Evolutionary conservation across 1,140 invertebrate genomes (phyloP), one percentile per base, ranked within the genome.

Genomic region (Lordiphosa collinella): DNA sequence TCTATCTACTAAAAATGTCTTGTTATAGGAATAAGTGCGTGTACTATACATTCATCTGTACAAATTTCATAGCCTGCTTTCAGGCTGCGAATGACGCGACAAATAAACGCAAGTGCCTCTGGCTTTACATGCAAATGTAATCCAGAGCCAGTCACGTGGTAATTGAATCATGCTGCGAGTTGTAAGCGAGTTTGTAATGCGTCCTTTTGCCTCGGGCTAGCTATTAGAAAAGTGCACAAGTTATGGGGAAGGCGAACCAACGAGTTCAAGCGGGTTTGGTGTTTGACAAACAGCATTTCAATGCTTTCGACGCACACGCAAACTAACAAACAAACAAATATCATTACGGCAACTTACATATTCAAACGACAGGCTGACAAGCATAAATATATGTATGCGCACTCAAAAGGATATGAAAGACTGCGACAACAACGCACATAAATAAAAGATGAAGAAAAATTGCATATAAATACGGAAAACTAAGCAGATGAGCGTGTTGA

Each of bases 371-470:
- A 58, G 75, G 44, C 75, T 75, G 65, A 75, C 76, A 75, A 66
- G 59, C 60, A 79, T 55, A 71, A 37, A 44, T 56, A 55, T 46
- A 40, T 29, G 37, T 13, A 38, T 41, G 13, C 47, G 71, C 58
- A 76, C 66, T 84, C 48, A 52, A 76, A 82, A 72, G 78, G 78
- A 82, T 84, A 84, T 84, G 78, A 84, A 84, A 82, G 67, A 57
- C 66, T 54, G 62, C 50, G 67, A 68, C 78, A 72, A 82, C 76
- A 76, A 67, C 66, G 66, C 54, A 62, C 65, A 82, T 82, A 84
- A 71, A 82, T 82, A 82, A 82, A 82, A 84, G 78, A 82, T 82
- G 76, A 82, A 82, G 71, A 82, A 68, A 80, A 84, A 82, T 76
- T 82, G 76, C 76, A 82, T 84, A 84, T 82, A 82, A 82, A 84